Evolutionary conservation across 2,888 invertebrate species (phyloP).

Genomic region (Pseudococcus jackbeardsleyi): DNA sequence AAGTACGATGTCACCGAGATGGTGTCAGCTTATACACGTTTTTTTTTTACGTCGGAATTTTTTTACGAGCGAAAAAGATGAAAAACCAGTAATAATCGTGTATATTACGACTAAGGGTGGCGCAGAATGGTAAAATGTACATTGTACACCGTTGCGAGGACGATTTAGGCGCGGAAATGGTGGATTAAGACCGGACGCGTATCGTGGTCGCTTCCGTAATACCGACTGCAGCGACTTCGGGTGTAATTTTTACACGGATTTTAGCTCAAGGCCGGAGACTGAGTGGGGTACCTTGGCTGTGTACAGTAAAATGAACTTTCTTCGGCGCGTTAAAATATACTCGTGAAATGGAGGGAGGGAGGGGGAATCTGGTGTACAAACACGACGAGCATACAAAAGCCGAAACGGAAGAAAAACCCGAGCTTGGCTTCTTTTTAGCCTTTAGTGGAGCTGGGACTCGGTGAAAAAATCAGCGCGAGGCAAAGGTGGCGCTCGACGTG

Average conservation of each 20-base stretch:
- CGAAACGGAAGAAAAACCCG: background rate
- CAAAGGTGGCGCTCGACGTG: background rate
- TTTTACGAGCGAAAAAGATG: background rate
- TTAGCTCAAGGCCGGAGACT: background rate
- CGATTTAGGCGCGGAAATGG: conserved; percentile 57
- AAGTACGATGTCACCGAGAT: background rate
- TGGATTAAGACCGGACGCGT: conserved; percentile 55
- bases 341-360: background rate
- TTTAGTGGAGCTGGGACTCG: background rate
- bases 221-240: background rate
- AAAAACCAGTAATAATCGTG: conserved; percentile 27
- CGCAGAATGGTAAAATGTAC: background rate
- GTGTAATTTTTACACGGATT: conserved; percentile 22
- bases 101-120: background rate
- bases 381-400: conserved; percentile 1
- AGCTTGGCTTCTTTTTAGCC: background rate
- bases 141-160: background rate
- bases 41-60: background rate
- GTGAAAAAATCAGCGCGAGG: background rate
- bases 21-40: conserved; percentile 7
- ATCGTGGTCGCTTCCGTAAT: conserved; percentile 42
- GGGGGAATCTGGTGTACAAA: background rate
- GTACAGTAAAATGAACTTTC: conserved; percentile 24
- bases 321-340: background rate
- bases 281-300: background rate